These are phyloP conservation scores for Coccyzus lansbergi DNA, from an alignment of 2,797 vertebrate genomes.

Conservation along the genomic window DNA sequence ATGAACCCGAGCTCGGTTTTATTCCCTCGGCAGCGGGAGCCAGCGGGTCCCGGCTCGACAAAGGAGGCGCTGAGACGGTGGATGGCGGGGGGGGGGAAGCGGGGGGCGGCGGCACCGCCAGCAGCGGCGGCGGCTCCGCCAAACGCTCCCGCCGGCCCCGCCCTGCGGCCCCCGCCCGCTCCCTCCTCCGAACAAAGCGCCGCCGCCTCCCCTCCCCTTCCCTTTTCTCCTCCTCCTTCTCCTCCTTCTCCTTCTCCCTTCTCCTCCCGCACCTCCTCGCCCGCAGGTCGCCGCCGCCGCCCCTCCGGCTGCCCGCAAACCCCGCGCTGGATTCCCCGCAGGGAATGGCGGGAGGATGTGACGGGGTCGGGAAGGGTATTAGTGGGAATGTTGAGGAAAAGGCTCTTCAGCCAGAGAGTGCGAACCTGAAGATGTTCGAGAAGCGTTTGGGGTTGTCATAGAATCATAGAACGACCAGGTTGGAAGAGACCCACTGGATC, in stretches of 20 bases:
- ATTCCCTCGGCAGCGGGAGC: not conserved
- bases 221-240: too few relatives aligned
- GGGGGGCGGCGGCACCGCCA: conserved; percentile 2
- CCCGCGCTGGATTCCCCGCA: conserved; percentile 24
- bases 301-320: conserved; percentile 46
- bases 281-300: not conserved
- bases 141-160: not conserved
- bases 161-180: not conserved
- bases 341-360: too few relatives aligned
- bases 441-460: too few relatives aligned
- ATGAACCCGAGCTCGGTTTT: not conserved
- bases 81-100: too few relatives aligned
- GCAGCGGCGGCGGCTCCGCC: too few relatives aligned
- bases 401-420: too few relatives aligned
- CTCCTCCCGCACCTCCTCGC: not conserved
- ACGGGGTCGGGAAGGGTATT: too few relatives aligned
- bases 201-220: not conserved
- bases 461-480: too few relatives aligned
- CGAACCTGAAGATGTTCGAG: too few relatives aligned
- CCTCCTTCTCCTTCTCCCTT: not conserved
- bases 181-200: conserved; percentile 39
- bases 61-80: too few relatives aligned
- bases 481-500: too few relatives aligned
- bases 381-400: too few relatives aligned
- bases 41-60: conserved; percentile 44